phyloP scores from a whole-genome alignment of 2,888 invertebrate genomes.

The Phaedon cochleariae region DNA sequence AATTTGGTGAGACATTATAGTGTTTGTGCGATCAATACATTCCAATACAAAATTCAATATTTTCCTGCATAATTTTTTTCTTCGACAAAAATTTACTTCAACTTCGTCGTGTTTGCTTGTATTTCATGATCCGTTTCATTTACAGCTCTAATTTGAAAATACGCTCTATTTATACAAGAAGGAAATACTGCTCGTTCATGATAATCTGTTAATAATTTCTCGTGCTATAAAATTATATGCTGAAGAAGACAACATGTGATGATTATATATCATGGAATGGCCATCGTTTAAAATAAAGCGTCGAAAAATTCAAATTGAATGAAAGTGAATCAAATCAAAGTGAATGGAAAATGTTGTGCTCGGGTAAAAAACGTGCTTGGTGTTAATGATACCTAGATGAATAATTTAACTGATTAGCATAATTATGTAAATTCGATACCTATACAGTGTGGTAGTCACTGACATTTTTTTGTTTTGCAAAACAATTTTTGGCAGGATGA shows the following conservation, averaged over 20 bases:
- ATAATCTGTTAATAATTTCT: neutral
- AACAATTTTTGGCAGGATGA: no score
- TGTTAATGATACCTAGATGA: neutral
- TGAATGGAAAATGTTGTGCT: conserved; percentile 22
- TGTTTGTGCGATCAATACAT: no score
- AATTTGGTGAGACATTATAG: no score
- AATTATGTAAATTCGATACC: neutral
- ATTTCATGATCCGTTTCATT: no score
- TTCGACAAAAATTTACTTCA: no score
- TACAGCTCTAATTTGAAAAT: no score
- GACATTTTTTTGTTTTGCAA: no score
- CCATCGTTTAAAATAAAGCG: neutral
- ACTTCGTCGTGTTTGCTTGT: no score
- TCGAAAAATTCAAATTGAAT: conserved; percentile 4
- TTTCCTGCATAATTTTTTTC: no score
- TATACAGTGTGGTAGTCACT: no score
- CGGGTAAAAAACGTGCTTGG: neutral
- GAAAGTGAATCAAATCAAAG: conserved; percentile 27
- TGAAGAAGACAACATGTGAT: neutral
- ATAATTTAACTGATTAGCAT: neutral
- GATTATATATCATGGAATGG: neutral
- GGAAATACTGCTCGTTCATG: neutral
- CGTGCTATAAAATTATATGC: neutral
- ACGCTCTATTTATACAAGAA: no score
- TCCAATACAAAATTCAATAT: no score